These are phyloP conservation scores for Alloscopus bannaensis DNA, from an alignment of 2,888 invertebrate species.

Conservation along the genomic window DNA sequence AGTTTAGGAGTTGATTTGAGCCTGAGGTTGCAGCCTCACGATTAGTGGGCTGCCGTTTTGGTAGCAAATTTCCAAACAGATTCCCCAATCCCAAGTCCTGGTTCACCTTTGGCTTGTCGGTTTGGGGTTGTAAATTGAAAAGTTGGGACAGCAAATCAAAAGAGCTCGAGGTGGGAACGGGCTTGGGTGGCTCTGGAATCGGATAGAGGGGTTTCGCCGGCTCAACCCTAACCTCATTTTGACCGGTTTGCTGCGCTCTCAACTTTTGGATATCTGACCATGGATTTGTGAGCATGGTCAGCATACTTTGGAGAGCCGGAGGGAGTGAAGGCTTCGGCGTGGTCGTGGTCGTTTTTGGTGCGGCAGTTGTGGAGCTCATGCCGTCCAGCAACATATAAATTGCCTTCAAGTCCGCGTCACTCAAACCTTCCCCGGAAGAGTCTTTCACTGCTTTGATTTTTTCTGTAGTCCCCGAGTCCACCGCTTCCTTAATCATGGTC, in stretches of 20 bases:
- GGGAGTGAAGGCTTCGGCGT: slow-evolving; percentile 40
- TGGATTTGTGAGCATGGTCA: slow-evolving; percentile 59
- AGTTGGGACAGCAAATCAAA: slow-evolving; percentile 68
- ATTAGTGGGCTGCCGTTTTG: slow-evolving; percentile 16
- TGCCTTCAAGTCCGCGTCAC: slow-evolving; percentile 65
- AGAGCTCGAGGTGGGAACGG: slow-evolving; percentile 54
- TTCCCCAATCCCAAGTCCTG: slow-evolving; percentile 12
- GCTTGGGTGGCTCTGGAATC: slow-evolving; percentile 31
- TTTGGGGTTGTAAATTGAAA: slow-evolving; percentile 46
- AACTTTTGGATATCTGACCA: slow-evolving; percentile 29
- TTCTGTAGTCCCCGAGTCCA: slow-evolving; percentile 31
- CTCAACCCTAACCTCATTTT: not conserved
- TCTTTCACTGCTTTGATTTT: slow-evolving; percentile 22
- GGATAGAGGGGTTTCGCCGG: not conserved
- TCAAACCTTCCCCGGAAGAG: slow-evolving; percentile 39
- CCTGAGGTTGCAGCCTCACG: slow-evolving; percentile 78
- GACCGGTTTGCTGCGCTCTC: slow-evolving; percentile 24
- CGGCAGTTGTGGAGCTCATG: slow-evolving; percentile 36
- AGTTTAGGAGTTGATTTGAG: slow-evolving; percentile 79
- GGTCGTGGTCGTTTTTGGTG: slow-evolving; percentile 47
- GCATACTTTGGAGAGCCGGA: slow-evolving; percentile 62
- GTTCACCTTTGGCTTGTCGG: slow-evolving; percentile 6
- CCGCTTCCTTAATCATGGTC: slow-evolving; percentile 48
- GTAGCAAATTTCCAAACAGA: slow-evolving; percentile 32
- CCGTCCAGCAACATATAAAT: slow-evolving; percentile 67